These are phyloP conservation scores for Heliconius eleuchia DNA, from an alignment of 1,140 invertebrate species.

Conservation along the genomic window DNA sequence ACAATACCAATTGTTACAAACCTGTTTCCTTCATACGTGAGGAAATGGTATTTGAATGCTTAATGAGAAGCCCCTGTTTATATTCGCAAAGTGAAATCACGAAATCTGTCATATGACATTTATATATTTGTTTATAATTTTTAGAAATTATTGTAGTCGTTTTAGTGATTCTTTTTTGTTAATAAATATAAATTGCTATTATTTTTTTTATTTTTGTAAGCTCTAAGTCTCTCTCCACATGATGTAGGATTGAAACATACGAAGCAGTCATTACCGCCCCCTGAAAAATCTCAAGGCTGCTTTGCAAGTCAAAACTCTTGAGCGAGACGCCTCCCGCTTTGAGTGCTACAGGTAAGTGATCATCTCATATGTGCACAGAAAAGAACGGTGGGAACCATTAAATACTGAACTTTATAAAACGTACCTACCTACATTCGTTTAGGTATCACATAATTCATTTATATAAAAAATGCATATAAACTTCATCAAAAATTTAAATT, in stretches of 20 bases:
- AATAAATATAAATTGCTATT: neutral
- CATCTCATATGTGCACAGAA: slow-evolving; percentile 28
- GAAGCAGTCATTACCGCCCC: slow-evolving; percentile 76
- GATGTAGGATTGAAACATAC: slow-evolving; percentile 52
- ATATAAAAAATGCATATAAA: no score
- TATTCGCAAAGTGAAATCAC: slow-evolving; percentile 43
- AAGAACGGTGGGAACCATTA: slow-evolving; percentile 3
- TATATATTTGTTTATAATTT: slow-evolving; percentile 17
- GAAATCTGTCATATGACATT: slow-evolving; percentile 28
- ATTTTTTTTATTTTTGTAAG: neutral
- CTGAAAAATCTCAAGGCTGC: slow-evolving; percentile 73
- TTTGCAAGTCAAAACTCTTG: slow-evolving; percentile 79
- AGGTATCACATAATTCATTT: no score
- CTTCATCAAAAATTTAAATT: neutral
- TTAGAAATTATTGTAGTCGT: neutral
- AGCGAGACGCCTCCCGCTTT: slow-evolving; percentile 43
- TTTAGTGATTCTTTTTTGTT: neutral
- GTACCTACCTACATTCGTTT: neutral
- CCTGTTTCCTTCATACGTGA: slow-evolving; percentile 68
- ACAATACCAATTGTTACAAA: slow-evolving; percentile 78
- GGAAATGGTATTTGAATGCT: slow-evolving; percentile 73
- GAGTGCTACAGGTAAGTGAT: slow-evolving; percentile 47
- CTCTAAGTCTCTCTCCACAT: slow-evolving; percentile 47
- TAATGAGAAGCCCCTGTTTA: slow-evolving; percentile 66
- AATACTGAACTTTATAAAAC: slow-evolving; percentile 10